phyloP scores from a whole-genome alignment of 2,113 vertebrate species.

The Nothocercus julius region DNA sequence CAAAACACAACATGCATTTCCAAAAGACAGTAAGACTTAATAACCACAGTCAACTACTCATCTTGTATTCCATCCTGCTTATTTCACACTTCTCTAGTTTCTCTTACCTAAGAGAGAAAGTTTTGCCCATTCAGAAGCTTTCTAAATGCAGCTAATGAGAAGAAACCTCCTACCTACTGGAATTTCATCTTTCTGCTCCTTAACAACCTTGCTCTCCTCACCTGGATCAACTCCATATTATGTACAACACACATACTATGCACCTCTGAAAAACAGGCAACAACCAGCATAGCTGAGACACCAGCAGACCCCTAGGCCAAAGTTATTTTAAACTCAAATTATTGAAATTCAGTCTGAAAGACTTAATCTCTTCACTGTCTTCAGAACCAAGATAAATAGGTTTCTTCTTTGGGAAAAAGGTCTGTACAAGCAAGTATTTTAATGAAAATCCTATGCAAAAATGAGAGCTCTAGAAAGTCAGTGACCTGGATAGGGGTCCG shows the following conservation, averaged over 20 bases:
- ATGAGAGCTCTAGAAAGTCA: not conserved
- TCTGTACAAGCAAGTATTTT: not conserved
- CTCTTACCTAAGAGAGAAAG: not conserved
- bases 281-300: not conserved
- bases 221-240: not conserved
- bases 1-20: not conserved
- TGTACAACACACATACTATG: accelerated
- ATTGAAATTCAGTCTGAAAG: not conserved
- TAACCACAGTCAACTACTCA: not conserved
- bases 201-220: not conserved
- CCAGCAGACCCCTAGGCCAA: not conserved
- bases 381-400: not conserved
- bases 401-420: not conserved
- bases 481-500: not conserved
- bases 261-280: not conserved
- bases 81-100: not conserved
- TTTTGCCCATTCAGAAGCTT: not conserved
- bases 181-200: not conserved
- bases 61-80: not conserved
- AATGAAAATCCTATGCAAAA: not conserved
- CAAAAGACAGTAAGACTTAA: not conserved
- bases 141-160: not conserved
- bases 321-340: not conserved
- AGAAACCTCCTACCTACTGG: not conserved
- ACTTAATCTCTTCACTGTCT: not conserved